Evolutionary conservation across 2,113 vertebrate species (phyloP), one percentile per base, ranked within the genome.

Genomic region (Pedionomus torquatus): DNA sequence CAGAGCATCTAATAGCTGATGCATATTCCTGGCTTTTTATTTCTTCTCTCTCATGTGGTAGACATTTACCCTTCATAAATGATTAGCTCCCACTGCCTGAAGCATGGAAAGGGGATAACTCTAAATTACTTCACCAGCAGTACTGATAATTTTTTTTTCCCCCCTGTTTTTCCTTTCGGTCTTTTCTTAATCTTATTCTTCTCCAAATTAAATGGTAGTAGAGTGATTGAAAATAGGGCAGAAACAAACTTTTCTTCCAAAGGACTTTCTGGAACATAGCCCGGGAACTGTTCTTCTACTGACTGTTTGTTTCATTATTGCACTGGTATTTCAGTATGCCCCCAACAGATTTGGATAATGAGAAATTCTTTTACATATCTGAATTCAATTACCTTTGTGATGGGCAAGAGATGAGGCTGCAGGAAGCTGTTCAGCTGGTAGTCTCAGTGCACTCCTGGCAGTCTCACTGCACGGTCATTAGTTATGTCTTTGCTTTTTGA

Each of bases 251-350:
- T n/a, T n/a, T n/a, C n/a, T n/a, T n/a, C n/a, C n/a, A n/a, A n/a
- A n/a, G n/a, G n/a, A n/a, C n/a, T 89, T 93, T 75, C 68, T 93
- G 87, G 75, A 65, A 61, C 30, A 84, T 69, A 93, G 75, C 23
- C 7, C 63, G 31, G 52, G 57, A 89, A 57, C 8, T 65, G 44
- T 41, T 80, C 30, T 89, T 69, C 64, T n/a, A 13, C 33, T 78
- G 30, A 60, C 68, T 71, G 58, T 74, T 71, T 71, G 58, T 74
- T 92, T 93, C 43, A 64, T 87, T 76, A 51, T 43, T 87, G 20
- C 28, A 17, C 20, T 90, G 10, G 5, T 75, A 87, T 55, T 83
- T 89, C 72, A 52, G 35, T 57, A 71, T n/a, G 23, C 26, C 71
- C 35, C 30, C 24, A 86, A 60, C 23, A 43, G 44, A 30, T 70